phyloP scores from a whole-genome alignment of 2,113 vertebrate species.

The Tonatia bakeri region DNA sequence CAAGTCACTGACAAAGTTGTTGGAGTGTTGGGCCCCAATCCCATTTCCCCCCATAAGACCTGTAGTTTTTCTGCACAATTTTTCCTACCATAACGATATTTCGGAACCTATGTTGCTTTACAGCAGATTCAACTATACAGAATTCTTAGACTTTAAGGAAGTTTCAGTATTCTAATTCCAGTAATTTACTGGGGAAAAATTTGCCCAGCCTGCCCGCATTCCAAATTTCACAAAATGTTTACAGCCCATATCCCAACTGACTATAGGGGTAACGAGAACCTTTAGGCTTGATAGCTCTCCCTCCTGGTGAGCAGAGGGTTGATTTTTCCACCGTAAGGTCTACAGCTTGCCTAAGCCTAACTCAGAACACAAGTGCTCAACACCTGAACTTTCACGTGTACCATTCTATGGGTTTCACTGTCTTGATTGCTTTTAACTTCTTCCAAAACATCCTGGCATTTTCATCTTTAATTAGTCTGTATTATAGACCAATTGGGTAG shows the following conservation, averaged over 20 bases:
- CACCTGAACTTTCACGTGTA: not conserved
- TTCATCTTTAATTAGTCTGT: not conserved
- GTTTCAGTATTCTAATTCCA: not conserved
- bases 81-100: not conserved
- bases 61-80: not conserved
- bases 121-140: not conserved
- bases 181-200: not conserved
- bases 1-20: not conserved
- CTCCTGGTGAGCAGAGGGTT: not conserved
- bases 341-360: not conserved
- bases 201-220: not conserved
- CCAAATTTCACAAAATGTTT: slow-evolving; percentile 28
- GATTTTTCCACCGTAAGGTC: not conserved
- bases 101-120: not conserved
- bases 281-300: not conserved
- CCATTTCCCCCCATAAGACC: not conserved
- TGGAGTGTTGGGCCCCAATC: not conserved
- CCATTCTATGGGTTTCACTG: not conserved
- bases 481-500: not conserved
- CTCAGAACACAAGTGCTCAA: not conserved
- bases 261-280: not conserved
- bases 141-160: not conserved
- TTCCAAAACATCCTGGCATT: not conserved
- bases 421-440: slow-evolving; percentile 3
- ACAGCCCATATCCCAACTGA: not conserved